These are phyloP conservation scores for Arge pagana DNA, from an alignment of 2,888 invertebrate species.

Conservation along the genomic window DNA sequence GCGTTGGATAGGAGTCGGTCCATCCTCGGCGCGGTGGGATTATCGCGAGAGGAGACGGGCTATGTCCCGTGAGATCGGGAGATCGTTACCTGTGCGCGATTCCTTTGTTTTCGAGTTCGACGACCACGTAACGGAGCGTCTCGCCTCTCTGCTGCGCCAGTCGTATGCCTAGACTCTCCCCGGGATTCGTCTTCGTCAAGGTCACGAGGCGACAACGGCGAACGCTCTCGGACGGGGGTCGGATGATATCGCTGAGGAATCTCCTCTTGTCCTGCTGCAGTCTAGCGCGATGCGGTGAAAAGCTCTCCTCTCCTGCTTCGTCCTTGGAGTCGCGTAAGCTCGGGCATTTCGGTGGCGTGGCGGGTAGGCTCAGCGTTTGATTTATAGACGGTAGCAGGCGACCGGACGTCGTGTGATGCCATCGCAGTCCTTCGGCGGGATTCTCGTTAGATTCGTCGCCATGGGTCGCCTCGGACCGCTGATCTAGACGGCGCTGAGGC, in stretches of 20 bases:
- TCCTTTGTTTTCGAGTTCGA: conserved; percentile 59
- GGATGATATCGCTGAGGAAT: conserved; percentile 52
- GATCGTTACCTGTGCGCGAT: conserved; percentile 60
- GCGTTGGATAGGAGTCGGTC: no score
- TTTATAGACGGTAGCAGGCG: conserved; percentile 52
- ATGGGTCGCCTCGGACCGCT: background rate
- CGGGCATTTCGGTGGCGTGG: conserved; percentile 26
- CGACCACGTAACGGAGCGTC: conserved; percentile 53
- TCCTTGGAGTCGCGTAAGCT: conserved; percentile 26
- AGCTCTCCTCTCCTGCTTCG: background rate
- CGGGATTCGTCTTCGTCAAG: conserved; percentile 68
- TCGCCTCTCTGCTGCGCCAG: conserved; percentile 66
- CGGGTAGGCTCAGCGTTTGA: conserved; percentile 37
- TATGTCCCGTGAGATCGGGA: no score
- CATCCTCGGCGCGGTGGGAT: no score
- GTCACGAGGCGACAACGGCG: conserved; percentile 66
- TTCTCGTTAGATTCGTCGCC: conserved; percentile 32
- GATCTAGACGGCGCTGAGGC: no score
- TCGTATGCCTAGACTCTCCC: conserved; percentile 74
- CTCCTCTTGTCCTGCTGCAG: conserved; percentile 53
- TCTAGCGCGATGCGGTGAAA: conserved; percentile 45
- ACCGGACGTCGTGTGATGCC: conserved; percentile 52
- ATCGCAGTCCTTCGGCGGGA: conserved; percentile 47
- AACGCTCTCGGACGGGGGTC: conserved; percentile 32
- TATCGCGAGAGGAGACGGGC: no score